These are phyloP conservation scores for Coelogynopora nodosa DNA, from an alignment of 2,888 invertebrate species.

Conservation along the genomic window DNA sequence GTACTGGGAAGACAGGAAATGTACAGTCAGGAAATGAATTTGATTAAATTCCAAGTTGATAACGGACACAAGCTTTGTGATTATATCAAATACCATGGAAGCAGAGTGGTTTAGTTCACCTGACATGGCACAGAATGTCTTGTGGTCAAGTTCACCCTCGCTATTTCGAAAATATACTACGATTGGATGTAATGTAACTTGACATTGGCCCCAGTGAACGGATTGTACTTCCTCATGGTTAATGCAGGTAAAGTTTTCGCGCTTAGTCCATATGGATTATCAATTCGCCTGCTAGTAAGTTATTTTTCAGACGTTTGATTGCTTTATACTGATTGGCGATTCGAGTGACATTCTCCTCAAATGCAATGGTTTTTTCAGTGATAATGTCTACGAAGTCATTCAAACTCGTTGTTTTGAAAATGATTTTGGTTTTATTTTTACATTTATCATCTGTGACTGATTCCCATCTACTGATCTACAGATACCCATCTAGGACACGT, in stretches of 20 bases:
- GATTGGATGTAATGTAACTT: slow-evolving; percentile 36
- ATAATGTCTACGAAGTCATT: not conserved
- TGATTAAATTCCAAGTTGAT: not conserved
- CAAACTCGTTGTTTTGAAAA: not conserved
- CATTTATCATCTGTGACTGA: not conserved
- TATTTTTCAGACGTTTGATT: too few relatives aligned
- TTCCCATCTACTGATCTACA: not conserved
- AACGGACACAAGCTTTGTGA: not conserved
- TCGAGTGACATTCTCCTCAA: not conserved
- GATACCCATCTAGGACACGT: not conserved
- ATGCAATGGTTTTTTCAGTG: not conserved
- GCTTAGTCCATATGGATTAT: too few relatives aligned
- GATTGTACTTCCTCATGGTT: too few relatives aligned
- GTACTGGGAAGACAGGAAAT: slow-evolving; percentile 42
- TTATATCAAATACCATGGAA: slow-evolving; percentile 33
- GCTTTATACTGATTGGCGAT: not conserved
- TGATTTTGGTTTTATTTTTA: not conserved
- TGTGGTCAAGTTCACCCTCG: not conserved
- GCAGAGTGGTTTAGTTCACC: slow-evolving; percentile 38
- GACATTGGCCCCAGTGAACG: too few relatives aligned
- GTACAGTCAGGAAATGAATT: slow-evolving; percentile 38
- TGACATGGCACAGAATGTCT: slow-evolving; percentile 27
- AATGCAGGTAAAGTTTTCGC: too few relatives aligned
- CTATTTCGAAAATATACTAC: slow-evolving; percentile 21
- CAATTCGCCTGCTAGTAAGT: too few relatives aligned